Base-by-base conservation (phyloP, 2,797 vertebrate species). In the Platalea minor region DNA sequence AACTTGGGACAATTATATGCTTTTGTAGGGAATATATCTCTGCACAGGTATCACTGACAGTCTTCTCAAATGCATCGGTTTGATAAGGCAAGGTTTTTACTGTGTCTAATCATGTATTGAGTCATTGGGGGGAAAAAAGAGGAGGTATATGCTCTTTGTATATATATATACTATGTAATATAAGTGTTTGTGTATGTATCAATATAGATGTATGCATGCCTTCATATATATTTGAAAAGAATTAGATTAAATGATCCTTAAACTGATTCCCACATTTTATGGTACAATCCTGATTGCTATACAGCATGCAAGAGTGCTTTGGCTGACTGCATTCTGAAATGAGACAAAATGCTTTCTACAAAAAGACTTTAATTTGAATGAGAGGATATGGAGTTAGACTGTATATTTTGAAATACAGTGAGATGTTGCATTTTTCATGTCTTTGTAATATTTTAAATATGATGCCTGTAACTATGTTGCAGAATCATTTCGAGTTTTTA, bases 21-120 rank as follows among this genome's bases (percentile, higher is more conserved):
- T 97, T 97, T 98, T 97, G 91, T 98, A 98, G 82, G 48, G 89
- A 91, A 95, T 98, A 96, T 97, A 96, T 97, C 69, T 89, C 80
- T 78, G 74, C 75, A 89, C 89, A 96, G 93, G 95, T 97, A 97
- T 95, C 94, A 94, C 93, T 97, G 97, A 85, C 96, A 97, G 88
- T 91, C 75, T 96, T 94, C 90, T 95, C 82, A 91, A 97, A 97
- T 77, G 7, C 94, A 86, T 95, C 94, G 81, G 63, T 97, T 98
- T 96, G 90, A 94, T 96, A 97, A 98, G 84, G 91, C 78, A 97
- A 83, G 88, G n/a, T 45, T 97, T 97, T 97, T 97, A 96, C 97
- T 97, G 88, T 93, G 85, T 96, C 90, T 98, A 97, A 97, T 96
- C 91, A 96, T 83, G 89, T 97, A 86, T 2, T 88, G 84, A 97